These are phyloP conservation scores for Drepanosiphum platanoidis DNA, from an alignment of 2,888 invertebrate genomes.

Conservation along the genomic window DNA sequence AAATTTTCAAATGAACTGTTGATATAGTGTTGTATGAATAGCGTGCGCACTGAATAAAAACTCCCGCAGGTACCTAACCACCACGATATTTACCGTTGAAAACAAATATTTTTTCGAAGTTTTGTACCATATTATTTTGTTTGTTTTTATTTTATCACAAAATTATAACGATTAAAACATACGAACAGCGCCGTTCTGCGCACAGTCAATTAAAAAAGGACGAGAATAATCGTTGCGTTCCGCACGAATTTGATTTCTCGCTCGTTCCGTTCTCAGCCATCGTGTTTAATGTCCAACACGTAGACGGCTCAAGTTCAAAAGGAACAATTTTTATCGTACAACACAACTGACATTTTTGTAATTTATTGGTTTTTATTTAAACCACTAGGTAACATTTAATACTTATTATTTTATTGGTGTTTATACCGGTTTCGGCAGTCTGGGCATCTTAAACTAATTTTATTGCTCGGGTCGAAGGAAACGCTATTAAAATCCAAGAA, in stretches of 20 bases:
- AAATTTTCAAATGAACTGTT: conserved; percentile 31
- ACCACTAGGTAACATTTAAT: conserved; percentile 57
- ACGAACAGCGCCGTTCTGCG: neutral
- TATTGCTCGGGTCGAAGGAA: conserved; percentile 37
- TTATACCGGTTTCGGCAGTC: conserved; percentile 58
- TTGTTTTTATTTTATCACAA: neutral
- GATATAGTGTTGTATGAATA: conserved; percentile 16
- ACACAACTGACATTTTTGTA: conserved; percentile 15
- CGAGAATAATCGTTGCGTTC: neutral
- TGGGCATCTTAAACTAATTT: conserved; percentile 36
- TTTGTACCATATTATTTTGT: neutral
- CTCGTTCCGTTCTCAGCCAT: neutral
- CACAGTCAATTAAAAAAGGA: neutral
- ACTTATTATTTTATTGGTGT: conserved; percentile 58
- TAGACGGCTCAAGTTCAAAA: conserved; percentile 36
- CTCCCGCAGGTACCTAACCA: too few species aligned
- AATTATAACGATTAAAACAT: conserved; percentile 5
- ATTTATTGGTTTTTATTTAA: conserved; percentile 57
- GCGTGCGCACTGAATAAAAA: too few species aligned
- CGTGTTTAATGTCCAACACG: neutral
- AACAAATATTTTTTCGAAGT: conserved; percentile 31
- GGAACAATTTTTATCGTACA: conserved; percentile 32
- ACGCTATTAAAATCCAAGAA: conserved; percentile 58
- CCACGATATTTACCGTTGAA: conserved; percentile 7
- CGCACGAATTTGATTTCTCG: neutral